These are phyloP conservation scores for Mionectes olivaceus DNA, from an alignment of 2,797 vertebrate species.

Conservation along the genomic window DNA sequence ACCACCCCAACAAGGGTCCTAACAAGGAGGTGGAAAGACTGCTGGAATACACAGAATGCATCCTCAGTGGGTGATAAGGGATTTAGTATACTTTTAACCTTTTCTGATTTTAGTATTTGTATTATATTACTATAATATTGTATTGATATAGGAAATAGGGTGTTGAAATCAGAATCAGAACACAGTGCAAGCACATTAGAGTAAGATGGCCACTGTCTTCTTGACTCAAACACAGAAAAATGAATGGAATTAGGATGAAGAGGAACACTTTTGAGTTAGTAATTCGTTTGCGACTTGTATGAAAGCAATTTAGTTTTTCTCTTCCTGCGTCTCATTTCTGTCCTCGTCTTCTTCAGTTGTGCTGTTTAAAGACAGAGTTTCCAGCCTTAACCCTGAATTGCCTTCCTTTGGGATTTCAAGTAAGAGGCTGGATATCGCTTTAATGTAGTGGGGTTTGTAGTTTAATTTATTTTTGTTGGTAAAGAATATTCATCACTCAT, in stretches of 20 bases:
- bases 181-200: background rate
- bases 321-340: background rate
- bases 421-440: constrained; percentile 54
- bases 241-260: constrained; percentile 16
- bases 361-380: background rate
- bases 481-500: constrained; percentile 89
- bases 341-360: background rate
- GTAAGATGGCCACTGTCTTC: background rate
- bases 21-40: background rate
- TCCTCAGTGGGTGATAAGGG: background rate
- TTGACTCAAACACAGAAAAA: background rate
- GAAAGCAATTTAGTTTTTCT: constrained; percentile 8
- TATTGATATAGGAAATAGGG: background rate
- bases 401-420: constrained; percentile 38
- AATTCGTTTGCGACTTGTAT: constrained; percentile 47
- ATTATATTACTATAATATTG: background rate
- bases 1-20: background rate
- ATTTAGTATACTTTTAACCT: background rate
- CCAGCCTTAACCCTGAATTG: constrained; percentile 51
- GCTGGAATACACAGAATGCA: background rate
- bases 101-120: background rate
- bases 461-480: constrained; percentile 89
- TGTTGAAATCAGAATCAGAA: background rate
- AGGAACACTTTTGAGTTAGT: constrained; percentile 14
- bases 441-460: constrained; percentile 45